These are phyloP conservation scores for Habrosyne pyritoides DNA, from an alignment of 2,888 invertebrate genomes.

Conservation along the genomic window DNA sequence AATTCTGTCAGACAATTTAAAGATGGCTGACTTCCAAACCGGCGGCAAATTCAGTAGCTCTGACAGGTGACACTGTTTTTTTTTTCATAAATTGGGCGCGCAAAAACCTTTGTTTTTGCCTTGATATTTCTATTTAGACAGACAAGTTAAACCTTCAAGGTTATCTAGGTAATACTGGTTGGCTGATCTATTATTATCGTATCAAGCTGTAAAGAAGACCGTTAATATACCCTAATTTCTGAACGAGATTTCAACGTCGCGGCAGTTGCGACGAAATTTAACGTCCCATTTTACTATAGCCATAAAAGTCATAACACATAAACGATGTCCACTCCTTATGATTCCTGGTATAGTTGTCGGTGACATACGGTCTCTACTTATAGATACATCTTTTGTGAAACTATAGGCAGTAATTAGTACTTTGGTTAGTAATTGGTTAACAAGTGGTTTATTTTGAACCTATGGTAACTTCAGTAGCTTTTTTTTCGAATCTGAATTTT, in stretches of 20 bases:
- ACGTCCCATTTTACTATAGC: slow-evolving; percentile 46
- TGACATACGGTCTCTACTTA: slow-evolving; percentile 13
- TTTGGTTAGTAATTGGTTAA: not conserved
- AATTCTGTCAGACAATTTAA: no score
- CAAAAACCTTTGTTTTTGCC: no score
- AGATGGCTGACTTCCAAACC: no score
- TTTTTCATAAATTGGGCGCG: no score
- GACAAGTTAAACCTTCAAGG: no score
- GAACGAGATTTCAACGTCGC: slow-evolving; percentile 30
- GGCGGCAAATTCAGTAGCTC: no score
- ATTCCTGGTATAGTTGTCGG: slow-evolving; percentile 21
- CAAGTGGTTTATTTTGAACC: no score
- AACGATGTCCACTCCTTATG: slow-evolving; percentile 43
- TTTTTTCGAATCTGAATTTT: no score
- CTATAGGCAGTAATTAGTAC: not conserved
- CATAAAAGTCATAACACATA: slow-evolving; percentile 47
- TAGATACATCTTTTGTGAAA: not conserved
- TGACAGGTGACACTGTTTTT: no score
- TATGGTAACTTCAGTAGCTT: no score
- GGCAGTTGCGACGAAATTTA: slow-evolving; percentile 33
- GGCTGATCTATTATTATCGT: not conserved
- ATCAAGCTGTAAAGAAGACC: slow-evolving; percentile 15
- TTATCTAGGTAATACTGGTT: not conserved
- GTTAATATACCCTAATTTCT: slow-evolving; percentile 36
- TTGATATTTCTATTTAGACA: no score